phyloP scores from a whole-genome alignment of 1,140 invertebrate species.

The Leucophenga varia region DNA sequence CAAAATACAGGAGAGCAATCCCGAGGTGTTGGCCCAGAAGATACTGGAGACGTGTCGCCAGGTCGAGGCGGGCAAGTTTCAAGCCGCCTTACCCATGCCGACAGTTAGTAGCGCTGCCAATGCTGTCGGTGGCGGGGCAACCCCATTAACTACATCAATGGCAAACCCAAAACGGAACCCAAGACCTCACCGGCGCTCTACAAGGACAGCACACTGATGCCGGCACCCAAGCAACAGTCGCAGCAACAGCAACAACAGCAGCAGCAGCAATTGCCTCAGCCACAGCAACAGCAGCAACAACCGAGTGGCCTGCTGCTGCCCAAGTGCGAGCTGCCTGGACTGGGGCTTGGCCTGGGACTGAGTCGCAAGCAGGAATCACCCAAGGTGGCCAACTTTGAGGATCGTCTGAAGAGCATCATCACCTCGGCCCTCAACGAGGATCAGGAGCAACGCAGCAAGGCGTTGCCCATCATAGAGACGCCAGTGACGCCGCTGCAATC shows the following conservation, averaged over 20 bases:
- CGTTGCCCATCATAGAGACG: slow-evolving; percentile 17
- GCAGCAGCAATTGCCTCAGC: slow-evolving; percentile 16
- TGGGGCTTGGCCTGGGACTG: slow-evolving; percentile 2
- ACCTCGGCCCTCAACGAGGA: slow-evolving; percentile 88
- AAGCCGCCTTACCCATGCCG: too few relatives aligned
- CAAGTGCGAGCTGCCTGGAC: slow-evolving; percentile 33
- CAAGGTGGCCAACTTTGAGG: slow-evolving; percentile 84
- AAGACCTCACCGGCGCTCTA: slow-evolving; percentile 9
- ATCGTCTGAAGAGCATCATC: slow-evolving; percentile 89
- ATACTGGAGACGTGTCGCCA: slow-evolving; percentile 85
- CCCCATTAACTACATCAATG: too few relatives aligned
- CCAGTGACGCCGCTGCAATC: slow-evolving; percentile 30
- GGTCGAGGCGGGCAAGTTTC: slow-evolving; percentile 77
- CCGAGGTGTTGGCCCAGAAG: slow-evolving; percentile 84
- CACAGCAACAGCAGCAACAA: slow-evolving; percentile 1
- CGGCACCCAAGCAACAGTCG: slow-evolving; percentile 35
- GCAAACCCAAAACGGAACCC: background rate
- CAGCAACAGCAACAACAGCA: slow-evolving; percentile 20
- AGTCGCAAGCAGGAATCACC: slow-evolving; percentile 70
- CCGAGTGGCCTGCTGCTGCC: slow-evolving; percentile 16
- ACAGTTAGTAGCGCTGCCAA: too few relatives aligned
- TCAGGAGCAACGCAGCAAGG: slow-evolving; percentile 63
- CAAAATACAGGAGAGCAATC: slow-evolving; percentile 89
- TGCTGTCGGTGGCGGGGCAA: slow-evolving; percentile 31
- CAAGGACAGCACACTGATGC: slow-evolving; percentile 50